Conservation (phyloP, 2,113 vertebrate species). For the Menidia beryllina region DNA sequence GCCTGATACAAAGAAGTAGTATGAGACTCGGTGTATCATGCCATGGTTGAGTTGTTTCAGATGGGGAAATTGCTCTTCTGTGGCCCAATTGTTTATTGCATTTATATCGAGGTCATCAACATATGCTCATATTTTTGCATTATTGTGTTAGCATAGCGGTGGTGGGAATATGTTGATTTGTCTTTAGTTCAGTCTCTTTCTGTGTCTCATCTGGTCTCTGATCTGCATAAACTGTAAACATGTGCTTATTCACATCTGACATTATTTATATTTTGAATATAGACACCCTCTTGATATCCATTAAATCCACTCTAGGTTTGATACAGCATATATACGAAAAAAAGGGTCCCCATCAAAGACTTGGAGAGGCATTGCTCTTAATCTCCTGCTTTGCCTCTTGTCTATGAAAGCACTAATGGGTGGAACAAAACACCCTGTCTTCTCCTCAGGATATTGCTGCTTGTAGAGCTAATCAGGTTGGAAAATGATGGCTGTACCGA, state of each 20-base stretch:
- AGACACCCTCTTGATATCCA: conserved; percentile 41
- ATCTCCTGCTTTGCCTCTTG: conserved; percentile 59
- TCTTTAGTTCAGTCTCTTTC: background rate
- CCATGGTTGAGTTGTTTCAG: no score
- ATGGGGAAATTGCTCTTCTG: no score
- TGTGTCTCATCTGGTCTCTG: background rate
- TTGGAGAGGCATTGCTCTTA: conserved; percentile 43
- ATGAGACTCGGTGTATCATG: no score
- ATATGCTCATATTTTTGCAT: no score
- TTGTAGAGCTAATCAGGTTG: conserved; percentile 69
- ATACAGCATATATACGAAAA: conserved; percentile 26
- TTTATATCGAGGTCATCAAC: no score
- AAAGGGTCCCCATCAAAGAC: conserved; percentile 50
- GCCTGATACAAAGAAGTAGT: no score
- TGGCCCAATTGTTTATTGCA: no score
- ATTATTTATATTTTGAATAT: conserved; percentile 30
- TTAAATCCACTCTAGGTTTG: conserved; percentile 23
- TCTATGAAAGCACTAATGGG: conserved; percentile 57
- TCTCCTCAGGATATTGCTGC: conserved; percentile 65
- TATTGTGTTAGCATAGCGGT: no score
- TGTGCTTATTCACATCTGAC: background rate
- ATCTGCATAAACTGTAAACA: conserved; percentile 12
- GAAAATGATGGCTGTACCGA: conserved; percentile 45
- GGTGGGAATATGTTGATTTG: no score
- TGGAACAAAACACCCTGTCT: conserved; percentile 65